A percentile compares a stretch with the other conserved stretches of the same genome.
Conservation (phyloP, 1,140 invertebrate species). For the Periplaneta americana region DNA sequence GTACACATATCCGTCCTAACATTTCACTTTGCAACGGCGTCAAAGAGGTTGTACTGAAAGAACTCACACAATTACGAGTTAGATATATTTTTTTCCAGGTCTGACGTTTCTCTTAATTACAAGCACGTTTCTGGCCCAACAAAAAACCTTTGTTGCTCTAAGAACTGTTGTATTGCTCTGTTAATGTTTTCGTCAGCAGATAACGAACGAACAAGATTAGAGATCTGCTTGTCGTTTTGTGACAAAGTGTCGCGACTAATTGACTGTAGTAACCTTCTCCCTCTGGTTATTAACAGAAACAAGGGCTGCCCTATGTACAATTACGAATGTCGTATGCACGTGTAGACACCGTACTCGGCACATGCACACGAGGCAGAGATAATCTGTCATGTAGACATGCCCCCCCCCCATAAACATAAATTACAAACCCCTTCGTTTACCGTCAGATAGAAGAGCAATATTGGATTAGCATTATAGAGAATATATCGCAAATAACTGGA, state of each 20-base stretch:
- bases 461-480: background rate
- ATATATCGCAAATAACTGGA: background rate
- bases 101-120: background rate
- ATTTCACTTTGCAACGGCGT: too few relatives aligned
- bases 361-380: background rate
- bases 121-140: background rate
- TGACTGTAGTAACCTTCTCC: background rate
- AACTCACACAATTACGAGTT: too few relatives aligned
- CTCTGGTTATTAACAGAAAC: background rate
- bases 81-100: background rate
- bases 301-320: background rate
- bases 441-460: background rate
- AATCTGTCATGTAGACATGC: slow-evolving; percentile 4
- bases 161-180: background rate
- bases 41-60: too few relatives aligned
- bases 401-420: background rate
- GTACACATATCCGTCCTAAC: too few relatives aligned
- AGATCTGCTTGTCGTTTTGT: background rate
- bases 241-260: background rate
- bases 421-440: background rate
- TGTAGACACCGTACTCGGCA: background rate
- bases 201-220: background rate
- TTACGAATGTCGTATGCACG: background rate
- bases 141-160: too few relatives aligned
- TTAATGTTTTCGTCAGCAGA: background rate